Base-by-base conservation (phyloP, 1,140 invertebrate species). In the Augochlora pura region DNA sequence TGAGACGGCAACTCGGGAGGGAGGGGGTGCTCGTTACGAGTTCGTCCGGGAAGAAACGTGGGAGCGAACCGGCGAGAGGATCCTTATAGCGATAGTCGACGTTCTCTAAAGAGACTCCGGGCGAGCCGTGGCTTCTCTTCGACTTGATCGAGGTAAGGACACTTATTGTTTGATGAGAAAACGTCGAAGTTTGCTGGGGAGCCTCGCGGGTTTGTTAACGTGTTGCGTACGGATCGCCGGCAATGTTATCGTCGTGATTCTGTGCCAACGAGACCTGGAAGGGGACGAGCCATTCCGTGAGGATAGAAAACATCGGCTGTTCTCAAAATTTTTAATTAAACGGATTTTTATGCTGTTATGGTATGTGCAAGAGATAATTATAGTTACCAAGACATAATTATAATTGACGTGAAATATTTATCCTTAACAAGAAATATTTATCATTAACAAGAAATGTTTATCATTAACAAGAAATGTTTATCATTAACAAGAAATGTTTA, bases 1-100 rank as follows among this genome's bases (percentile, higher is more conserved):
- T 69, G 65, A 23, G 65, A 77, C 65, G 49, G 18, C 46, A 38
- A 76, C 38, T 7, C 12, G 6, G n/a, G n/a, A n/a, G n/a, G n/a
- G n/a, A n/a, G n/a, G 14, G 27, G 66, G 57, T 70, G 75, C 75
- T 69, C 75, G 75, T 77, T 25, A 63, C 75, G 66, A 23, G n/a
- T n/a, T 46, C 23, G 64, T 46, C n/a, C 23, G 18, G 18, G n/a
- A 23, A 49, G 54, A 8, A 57, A 57, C 54, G 54, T 57, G 2
- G 59, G 21, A 14, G 10, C 16, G 12, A 46, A 46, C 42, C 7
- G 5, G 21, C 21, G 3, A 12, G 49, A 7, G 12, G 38, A 68
- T 21, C 18, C 59, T 69, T 23, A n/a, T 38, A 39, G 57, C 65
- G 21, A 63, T 77, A 39, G 23, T 25, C 66, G 42, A 76, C 27